Evolutionary conservation across 1,140 invertebrate species (phyloP), one percentile per base, ranked within the genome.

Genomic region (Atta colombica): DNA sequence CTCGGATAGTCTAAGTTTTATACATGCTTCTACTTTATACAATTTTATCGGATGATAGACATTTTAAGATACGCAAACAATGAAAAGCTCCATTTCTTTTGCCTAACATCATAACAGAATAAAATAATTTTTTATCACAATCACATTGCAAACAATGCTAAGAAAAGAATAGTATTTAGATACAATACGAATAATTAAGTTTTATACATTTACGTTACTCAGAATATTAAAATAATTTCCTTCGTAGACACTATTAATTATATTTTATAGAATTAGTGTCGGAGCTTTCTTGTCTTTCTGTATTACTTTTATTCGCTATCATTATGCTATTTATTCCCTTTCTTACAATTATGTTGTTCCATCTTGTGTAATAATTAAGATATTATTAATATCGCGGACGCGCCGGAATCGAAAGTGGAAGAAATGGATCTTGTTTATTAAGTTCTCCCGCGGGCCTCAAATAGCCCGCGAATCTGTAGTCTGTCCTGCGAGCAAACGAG

Each of bases 401-500:
- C 10, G 6, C 1, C 53, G 49, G 35, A 69, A 55, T 0, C 21
- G 28, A 74, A 35, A 84, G 21, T 25, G 18, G 25, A 75, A 75
- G 39, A 51, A 84, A 74, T 75, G 16, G 39, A 84, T 84, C 39
- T 35, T 39, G 39, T 60, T 82, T 74, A 84, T 63, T 7, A 35
- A 75, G 39, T 51, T 63, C 58, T 49, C 21, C 6, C 14, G 53
- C 16, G 25, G 25, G 25, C 18, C 39, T 31, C 7, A 31, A 72
- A 12, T 60, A 49, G 18, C 35, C n/a, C 77, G 28, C 31, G 28
- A 66, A 31, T 8, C 31, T n/a, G n/a, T 39, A 25, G 28, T 61
- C 55, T 16, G 10, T 0, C 39, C 6, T 5, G 39, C 55, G 71
- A 71, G 39, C 28, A 51, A 84, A 75, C 69, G 69, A 51, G 39